These are phyloP conservation scores for Pyralis farinalis DNA, from an alignment of 2,888 invertebrate genomes.

Conservation along the genomic window DNA sequence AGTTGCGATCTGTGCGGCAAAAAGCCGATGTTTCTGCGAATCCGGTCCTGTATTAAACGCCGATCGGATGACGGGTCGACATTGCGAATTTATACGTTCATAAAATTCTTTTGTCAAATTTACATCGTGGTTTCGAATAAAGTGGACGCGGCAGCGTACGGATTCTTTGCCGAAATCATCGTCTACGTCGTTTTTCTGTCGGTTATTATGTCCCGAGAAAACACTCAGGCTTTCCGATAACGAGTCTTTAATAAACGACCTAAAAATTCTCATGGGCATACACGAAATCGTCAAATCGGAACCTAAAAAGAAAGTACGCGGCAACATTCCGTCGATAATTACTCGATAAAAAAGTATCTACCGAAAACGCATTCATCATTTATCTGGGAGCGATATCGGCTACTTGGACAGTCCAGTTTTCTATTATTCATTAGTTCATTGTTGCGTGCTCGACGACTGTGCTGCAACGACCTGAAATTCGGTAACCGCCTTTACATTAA, in stretches of 20 bases:
- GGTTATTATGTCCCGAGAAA: constrained; percentile 55
- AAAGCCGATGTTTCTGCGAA: constrained; percentile 70
- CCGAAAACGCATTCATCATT: constrained; percentile 69
- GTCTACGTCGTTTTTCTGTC: constrained; percentile 55
- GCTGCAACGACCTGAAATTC: constrained; percentile 70
- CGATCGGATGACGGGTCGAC: constrained; percentile 53
- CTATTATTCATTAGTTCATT: constrained; percentile 74
- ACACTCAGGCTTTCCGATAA: constrained; percentile 28
- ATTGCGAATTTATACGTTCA: constrained; percentile 74
- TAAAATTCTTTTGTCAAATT: constrained; percentile 79
- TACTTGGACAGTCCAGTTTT: constrained; percentile 68
- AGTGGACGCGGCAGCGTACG: constrained; percentile 39
- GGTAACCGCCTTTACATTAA: constrained; percentile 74
- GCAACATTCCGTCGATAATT: constrained; percentile 54
- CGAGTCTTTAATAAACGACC: constrained; percentile 24
- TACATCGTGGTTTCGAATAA: constrained; percentile 65
- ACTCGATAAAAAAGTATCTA: constrained; percentile 52
- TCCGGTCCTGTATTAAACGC: constrained; percentile 48
- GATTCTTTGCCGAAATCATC: constrained; percentile 73
- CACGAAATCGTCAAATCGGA: constrained; percentile 7
- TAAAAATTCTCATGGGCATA: constrained; percentile 28
- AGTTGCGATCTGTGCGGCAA: constrained; percentile 56
- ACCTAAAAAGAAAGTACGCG: constrained; percentile 19
- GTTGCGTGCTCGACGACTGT: constrained; percentile 49
- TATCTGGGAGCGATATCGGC: constrained; percentile 64